Percentiles rank a stretch among this genome's conserved stretches.
Evolutionary conservation across 37 sponge, comb jelly and placozoan genomes (phyloP).

Genomic region (Haliclona indistincta): DNA sequence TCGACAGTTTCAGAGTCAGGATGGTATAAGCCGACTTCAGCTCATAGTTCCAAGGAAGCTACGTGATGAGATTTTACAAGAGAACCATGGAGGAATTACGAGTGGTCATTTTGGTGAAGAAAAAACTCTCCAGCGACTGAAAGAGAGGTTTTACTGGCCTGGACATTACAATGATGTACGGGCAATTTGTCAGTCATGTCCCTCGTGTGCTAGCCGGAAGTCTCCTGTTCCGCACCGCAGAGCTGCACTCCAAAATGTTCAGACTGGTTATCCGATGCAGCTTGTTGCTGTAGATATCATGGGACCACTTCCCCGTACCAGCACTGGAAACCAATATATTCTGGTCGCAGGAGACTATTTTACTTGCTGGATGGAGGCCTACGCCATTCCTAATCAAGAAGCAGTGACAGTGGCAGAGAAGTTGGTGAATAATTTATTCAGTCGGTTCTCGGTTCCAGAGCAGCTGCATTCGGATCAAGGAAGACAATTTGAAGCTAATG

Average conservation of each 20-base stretch:
- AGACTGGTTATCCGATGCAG: slow-evolving; percentile 17
- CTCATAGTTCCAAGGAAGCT: background rate
- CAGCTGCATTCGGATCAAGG: slow-evolving; percentile 18
- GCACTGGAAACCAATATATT: slow-evolving; percentile 4
- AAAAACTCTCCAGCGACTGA: slow-evolving; percentile 12
- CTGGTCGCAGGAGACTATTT: slow-evolving; percentile 26
- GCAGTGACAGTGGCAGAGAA: slow-evolving; percentile 4
- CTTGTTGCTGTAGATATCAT: slow-evolving; percentile 19
- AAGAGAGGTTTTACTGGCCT: slow-evolving; percentile 46
- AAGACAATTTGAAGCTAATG: slow-evolving; percentile 9
- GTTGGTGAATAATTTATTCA: slow-evolving; percentile 2
- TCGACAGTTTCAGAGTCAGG: too few relatives aligned
- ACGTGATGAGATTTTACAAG: slow-evolving; percentile 3
- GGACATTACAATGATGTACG: slow-evolving; percentile 4
- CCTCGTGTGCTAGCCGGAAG: slow-evolving; percentile 8
- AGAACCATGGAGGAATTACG: background rate
- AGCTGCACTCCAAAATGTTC: slow-evolving; percentile 14
- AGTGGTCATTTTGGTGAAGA: slow-evolving; percentile 18
- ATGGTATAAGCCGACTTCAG: background rate
- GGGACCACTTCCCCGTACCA: slow-evolving; percentile 13
- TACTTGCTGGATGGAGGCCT: slow-evolving; percentile 17
- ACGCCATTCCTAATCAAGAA: slow-evolving; percentile 6
- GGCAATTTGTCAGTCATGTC: slow-evolving; percentile 18
- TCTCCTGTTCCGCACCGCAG: slow-evolving; percentile 4
- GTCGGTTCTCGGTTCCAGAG: background rate